A percentile compares a stretch with the other conserved stretches of the same genome.
These are phyloP conservation scores for Auanema sp. DNA, from an alignment of 2,888 invertebrate genomes.

Conservation along the genomic window DNA sequence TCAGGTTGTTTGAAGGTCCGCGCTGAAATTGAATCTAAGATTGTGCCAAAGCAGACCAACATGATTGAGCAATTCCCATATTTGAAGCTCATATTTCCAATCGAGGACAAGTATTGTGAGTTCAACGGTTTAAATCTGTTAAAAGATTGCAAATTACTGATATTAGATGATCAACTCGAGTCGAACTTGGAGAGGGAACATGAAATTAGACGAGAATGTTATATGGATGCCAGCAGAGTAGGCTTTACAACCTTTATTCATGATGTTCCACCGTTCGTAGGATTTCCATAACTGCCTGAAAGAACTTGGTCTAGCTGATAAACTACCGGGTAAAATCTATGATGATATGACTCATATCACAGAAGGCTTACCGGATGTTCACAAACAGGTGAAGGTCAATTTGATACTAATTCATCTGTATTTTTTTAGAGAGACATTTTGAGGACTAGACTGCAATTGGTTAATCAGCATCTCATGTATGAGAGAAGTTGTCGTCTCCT, in stretches of 20 bases:
- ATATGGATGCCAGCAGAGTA: slow-evolving; percentile 30
- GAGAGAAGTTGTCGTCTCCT: slow-evolving; percentile 43
- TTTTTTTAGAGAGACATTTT: slow-evolving; percentile 36
- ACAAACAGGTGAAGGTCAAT: slow-evolving; percentile 31
- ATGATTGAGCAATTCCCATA: slow-evolving; percentile 17
- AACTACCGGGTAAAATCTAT: slow-evolving; percentile 39
- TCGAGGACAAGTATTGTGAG: slow-evolving; percentile 14
- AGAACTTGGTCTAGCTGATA: slow-evolving; percentile 39
- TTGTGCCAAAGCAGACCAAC: background rate
- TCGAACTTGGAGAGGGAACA: slow-evolving; percentile 13
- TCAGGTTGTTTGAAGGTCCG: background rate
- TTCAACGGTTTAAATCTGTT: background rate
- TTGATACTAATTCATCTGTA: background rate
- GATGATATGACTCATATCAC: slow-evolving; percentile 41
- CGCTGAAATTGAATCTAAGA: background rate
- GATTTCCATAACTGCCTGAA: slow-evolving; percentile 29
- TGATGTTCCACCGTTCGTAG: background rate
- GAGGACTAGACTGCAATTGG: slow-evolving; percentile 35
- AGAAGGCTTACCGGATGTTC: slow-evolving; percentile 22
- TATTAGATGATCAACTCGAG: slow-evolving; percentile 16
- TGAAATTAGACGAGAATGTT: slow-evolving; percentile 24
- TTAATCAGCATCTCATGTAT: slow-evolving; percentile 50
- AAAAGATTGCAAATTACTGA: background rate
- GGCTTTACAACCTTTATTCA: background rate
- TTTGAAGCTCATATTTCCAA: slow-evolving; percentile 11